A percentile compares a stretch with the other conserved stretches of the same genome.
phyloP scores from a whole-genome alignment of 2,113 vertebrate genomes.

The Charadrius vociferus region DNA sequence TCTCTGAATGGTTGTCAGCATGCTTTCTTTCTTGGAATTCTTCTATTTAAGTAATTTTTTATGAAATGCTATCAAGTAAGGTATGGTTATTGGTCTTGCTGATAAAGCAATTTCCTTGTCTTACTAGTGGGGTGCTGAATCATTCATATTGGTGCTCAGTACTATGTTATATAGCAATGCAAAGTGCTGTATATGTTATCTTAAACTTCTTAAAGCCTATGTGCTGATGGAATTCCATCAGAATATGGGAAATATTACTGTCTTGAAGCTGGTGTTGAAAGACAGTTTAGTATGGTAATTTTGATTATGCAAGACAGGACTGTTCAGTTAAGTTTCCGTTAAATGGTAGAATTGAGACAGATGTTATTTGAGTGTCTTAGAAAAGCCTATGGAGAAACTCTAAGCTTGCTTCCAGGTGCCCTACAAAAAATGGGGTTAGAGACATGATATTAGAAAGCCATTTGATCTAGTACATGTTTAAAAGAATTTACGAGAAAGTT shows the following conservation, averaged over 20 bases:
- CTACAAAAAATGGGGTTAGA: background rate
- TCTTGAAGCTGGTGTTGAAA: background rate
- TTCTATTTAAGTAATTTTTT: background rate
- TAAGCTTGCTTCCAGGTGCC: background rate
- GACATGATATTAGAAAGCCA: background rate
- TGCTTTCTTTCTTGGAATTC: background rate
- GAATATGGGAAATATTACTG: background rate
- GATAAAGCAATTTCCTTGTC: background rate
- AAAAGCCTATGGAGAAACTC: no score
- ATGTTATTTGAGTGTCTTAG: background rate
- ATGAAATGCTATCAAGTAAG: background rate
- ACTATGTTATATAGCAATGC: background rate
- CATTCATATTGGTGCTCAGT: background rate
- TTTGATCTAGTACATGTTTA: background rate
- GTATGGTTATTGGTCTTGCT: background rate
- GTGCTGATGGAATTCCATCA: background rate
- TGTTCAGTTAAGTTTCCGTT: background rate
- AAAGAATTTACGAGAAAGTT: background rate
- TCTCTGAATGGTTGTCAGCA: background rate
- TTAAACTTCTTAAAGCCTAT: background rate
- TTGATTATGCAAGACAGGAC: background rate
- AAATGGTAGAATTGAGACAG: background rate
- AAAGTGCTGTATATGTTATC: background rate
- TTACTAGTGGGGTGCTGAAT: background rate
- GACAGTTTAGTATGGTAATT: background rate